A percentile compares a stretch with the other conserved stretches of the same genome.
These are phyloP conservation scores for Litoditis marina DNA, from an alignment of 2,888 invertebrate species.

Conservation along the genomic window DNA sequence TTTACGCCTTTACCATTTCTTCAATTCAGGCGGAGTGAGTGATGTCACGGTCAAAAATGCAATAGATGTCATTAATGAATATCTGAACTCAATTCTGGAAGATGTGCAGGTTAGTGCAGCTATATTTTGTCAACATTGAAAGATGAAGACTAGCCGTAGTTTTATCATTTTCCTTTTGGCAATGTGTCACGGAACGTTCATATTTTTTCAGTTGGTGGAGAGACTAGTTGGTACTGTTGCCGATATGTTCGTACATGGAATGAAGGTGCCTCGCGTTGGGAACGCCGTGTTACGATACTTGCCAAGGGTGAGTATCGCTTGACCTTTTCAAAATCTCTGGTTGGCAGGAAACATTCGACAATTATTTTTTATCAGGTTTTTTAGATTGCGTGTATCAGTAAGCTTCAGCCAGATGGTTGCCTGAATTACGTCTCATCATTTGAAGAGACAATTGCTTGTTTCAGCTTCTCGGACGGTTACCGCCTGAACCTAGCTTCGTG, in stretches of 20 bases:
- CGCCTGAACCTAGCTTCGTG: background rate
- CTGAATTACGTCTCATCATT: too few relatives aligned
- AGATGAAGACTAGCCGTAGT: too few relatives aligned
- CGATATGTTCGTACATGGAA: slow-evolving; percentile 9
- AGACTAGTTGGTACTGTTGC: slow-evolving; percentile 6
- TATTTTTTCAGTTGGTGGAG: slow-evolving; percentile 10
- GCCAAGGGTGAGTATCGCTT: too few relatives aligned
- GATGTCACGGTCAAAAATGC: slow-evolving; percentile 17
- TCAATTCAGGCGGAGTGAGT: slow-evolving; percentile 16
- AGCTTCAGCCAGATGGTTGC: too few relatives aligned
- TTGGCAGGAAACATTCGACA: background rate
- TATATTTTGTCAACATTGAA: too few relatives aligned
- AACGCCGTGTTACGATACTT: slow-evolving; percentile 13
- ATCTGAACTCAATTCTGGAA: background rate
- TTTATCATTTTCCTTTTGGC: background rate
- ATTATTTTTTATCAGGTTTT: background rate
- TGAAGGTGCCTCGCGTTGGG: slow-evolving; percentile 4
- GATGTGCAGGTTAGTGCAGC: slow-evolving; percentile 1
- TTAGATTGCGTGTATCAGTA: background rate
- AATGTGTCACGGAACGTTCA: background rate
- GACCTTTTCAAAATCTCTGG: too few relatives aligned
- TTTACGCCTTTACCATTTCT: background rate
- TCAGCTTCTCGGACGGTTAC: slow-evolving; percentile 10
- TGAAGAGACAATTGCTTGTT: background rate
- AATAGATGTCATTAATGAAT: slow-evolving; percentile 7